These are phyloP conservation scores for Micromesistius poutassou DNA, from an alignment of 2,797 vertebrate species.

Conservation along the genomic window DNA sequence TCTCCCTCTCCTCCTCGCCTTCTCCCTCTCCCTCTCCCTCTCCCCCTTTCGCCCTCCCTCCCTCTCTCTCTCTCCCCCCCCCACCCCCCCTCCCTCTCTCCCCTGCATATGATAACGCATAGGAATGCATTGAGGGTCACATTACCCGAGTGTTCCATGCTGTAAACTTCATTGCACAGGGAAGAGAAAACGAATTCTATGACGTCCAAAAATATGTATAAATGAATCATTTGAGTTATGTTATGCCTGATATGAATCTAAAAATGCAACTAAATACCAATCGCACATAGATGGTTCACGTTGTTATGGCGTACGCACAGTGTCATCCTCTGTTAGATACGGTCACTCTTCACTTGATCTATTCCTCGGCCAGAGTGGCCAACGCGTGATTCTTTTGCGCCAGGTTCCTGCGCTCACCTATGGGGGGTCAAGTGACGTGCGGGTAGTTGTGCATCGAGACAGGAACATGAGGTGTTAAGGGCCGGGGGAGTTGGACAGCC, in stretches of 20 bases:
- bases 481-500: constrained; percentile 7
- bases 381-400: too few relatives aligned
- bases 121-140: not conserved
- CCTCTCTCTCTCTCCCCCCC: not conserved
- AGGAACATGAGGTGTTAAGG: constrained; percentile 41
- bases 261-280: not conserved
- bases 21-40: not conserved
- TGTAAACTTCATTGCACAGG: not conserved
- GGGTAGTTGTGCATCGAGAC: constrained; percentile 46
- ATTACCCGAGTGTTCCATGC: too few relatives aligned
- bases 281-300: not conserved
- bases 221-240: not conserved
- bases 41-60: not conserved
- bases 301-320: not conserved
- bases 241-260: not conserved
- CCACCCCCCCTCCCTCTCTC: not conserved
- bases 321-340: not conserved
- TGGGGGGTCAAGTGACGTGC: constrained; percentile 29
- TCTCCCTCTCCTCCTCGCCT: not conserved
- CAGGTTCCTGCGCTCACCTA: too few relatives aligned
- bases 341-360: not conserved
- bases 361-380: too few relatives aligned
- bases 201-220: too few relatives aligned
- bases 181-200: not conserved
- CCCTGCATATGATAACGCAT: not conserved